These are phyloP conservation scores for Delphinus delphis DNA, from an alignment of 2,113 vertebrate genomes.

Conservation along the genomic window DNA sequence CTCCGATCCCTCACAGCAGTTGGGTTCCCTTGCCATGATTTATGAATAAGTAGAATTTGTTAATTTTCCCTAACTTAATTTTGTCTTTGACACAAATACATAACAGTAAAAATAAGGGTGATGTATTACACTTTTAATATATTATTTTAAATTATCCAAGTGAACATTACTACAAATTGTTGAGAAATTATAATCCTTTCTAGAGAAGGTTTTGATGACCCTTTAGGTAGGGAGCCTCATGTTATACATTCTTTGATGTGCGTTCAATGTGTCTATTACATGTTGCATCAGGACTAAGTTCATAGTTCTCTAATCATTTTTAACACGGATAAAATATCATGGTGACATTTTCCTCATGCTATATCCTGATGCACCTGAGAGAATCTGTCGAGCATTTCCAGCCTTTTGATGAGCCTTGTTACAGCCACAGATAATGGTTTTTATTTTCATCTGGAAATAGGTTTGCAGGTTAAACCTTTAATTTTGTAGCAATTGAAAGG, in stretches of 20 bases:
- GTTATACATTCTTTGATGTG: background rate
- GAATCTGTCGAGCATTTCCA: conserved; percentile 25
- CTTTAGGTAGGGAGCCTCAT: background rate
- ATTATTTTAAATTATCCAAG: background rate
- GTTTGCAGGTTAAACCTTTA: conserved; percentile 54
- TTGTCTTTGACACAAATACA: background rate
- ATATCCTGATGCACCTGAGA: background rate
- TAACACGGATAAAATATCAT: background rate
- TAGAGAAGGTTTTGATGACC: background rate
- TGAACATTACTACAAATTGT: background rate
- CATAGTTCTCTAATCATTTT: background rate
- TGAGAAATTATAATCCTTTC: background rate
- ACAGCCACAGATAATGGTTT: conserved; percentile 26
- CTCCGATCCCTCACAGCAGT: accelerated
- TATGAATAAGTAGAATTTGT: background rate
- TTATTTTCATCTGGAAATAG: conserved; percentile 49
- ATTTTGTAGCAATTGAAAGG: conserved; percentile 72
- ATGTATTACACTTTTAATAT: background rate
- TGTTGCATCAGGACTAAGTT: background rate
- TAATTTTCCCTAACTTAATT: background rate
- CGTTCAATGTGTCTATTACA: background rate
- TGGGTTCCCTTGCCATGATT: background rate
- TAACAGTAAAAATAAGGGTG: background rate
- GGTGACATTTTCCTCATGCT: conserved; percentile 46
- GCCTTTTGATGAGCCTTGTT: conserved; percentile 41